Evolutionary conservation across 1,140 invertebrate genomes (phyloP), one percentile per base, ranked within the genome.

Genomic region (Drosophila kanapiae): DNA sequence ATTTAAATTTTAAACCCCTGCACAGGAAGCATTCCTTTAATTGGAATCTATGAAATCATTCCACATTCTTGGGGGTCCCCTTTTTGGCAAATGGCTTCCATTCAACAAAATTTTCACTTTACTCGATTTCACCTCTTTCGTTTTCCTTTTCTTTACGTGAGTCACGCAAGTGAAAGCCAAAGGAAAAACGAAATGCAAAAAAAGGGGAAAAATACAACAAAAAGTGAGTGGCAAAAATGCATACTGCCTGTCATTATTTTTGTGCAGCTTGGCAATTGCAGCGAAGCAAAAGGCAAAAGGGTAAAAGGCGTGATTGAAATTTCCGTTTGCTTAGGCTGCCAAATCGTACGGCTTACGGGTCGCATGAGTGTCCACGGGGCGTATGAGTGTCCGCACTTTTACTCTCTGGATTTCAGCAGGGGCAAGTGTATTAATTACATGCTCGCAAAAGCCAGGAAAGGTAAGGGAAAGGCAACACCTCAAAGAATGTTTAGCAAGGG

Each of bases 171-270:
- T 27, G 27, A 35, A 23, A 43, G 35, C 59, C 29, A 13, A 49
- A 51, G 11, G 14, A 56, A 35, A 57, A 23, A 23, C 23, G 23
- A 2, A 23, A 23, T 23, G 23, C 23, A 23, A 9, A 11, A 13
- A 7, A 53, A 40, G 6, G 31, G 31, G 29, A 8, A 51, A 33
- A 31, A 11, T 51, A 27, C 48, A 51, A 33, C 29, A 51, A 31
- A 43, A 51, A 43, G 63, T 51, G 60, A 63, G 51, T 54, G 42
- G 51, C 18, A 47, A 61, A 75, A 76, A 54, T 67, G 38, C 64
- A 70, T 29, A 53, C 61, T 53, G 75, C 63, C 75, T 68, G 75
- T 77, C 75, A 77, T 77, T 77, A 78, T 78, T 69, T 69, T 56
- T 74, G 69, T 62, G 71, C 57, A 75, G 65, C 47, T 43, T 53